Conservation (phyloP, 2,888 invertebrate genomes). For the Cordilura impudica region DNA sequence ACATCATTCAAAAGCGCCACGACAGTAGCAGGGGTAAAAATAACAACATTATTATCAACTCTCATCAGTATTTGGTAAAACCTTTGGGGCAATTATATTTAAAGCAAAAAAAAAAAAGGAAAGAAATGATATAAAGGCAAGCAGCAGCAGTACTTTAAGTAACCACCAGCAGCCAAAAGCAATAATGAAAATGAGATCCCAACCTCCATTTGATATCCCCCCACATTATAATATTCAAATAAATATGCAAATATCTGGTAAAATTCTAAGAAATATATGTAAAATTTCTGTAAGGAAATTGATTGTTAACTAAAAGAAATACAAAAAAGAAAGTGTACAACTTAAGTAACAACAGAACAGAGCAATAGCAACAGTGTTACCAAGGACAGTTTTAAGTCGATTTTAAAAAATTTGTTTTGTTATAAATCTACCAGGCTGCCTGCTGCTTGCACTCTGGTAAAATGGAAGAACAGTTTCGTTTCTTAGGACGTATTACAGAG, state of each 20-base stretch:
- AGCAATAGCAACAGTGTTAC: neutral
- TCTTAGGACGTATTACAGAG: slow-evolving; percentile 22
- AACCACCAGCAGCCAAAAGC: slow-evolving; percentile 48
- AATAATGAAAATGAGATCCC: slow-evolving; percentile 27
- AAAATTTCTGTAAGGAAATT: slow-evolving; percentile 9
- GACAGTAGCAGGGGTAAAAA: slow-evolving; percentile 28
- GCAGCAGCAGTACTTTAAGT: slow-evolving; percentile 33
- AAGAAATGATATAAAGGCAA: too few relatives aligned
- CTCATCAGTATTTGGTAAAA: slow-evolving; percentile 43
- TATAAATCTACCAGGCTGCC: slow-evolving; percentile 6
- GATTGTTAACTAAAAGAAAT: slow-evolving; percentile 10
- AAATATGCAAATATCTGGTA: slow-evolving; percentile 44
- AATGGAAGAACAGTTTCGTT: neutral
- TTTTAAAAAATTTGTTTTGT: slow-evolving; percentile 20
- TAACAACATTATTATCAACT: slow-evolving; percentile 46
- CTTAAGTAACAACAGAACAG: neutral
- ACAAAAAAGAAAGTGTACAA: neutral
- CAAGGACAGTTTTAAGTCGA: slow-evolving; percentile 37
- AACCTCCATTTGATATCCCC: neutral
- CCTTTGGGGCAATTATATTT: slow-evolving; percentile 59
- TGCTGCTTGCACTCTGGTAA: neutral
- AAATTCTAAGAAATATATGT: slow-evolving; percentile 17
- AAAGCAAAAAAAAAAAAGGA: slow-evolving; percentile 29
- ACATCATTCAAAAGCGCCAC: slow-evolving; percentile 6
- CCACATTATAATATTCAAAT: slow-evolving; percentile 22